Evolutionary conservation across 2,888 invertebrate species (phyloP), one percentile per base, ranked within the genome.

Genomic region (Sturmia bella): DNA sequence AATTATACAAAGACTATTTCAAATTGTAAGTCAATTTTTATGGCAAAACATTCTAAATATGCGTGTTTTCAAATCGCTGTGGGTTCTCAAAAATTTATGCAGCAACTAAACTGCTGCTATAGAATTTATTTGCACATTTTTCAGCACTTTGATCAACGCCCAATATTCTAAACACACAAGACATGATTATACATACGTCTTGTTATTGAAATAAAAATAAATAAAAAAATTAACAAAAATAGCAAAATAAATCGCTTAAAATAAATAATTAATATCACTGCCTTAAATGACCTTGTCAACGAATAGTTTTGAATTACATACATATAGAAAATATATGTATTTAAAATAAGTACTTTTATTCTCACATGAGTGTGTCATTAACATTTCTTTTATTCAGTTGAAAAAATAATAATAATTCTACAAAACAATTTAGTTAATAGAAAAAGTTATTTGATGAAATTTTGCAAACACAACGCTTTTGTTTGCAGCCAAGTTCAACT

Each of bases 281-380:
- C 27, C 50, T 41, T 39, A 57, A 50, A 66, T 59, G 75, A 75
- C 75, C 75, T 75, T 59, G 41, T 66, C 66, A 24, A 9, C 57
- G 19, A 57, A 24, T 66, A 39, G 9, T 57, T 48, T 74, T 27
- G n/a, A 69, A 56, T 56, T 19, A 57, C 15, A 27, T 11, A 56
- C 15, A n/a, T n/a, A 17, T 0, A 45, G 15, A n/a, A 43, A 43
- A n/a, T n/a, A n/a, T n/a, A n/a, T n/a, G n/a, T n/a, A n/a, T n/a
- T n/a, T n/a, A 39, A 54, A 48, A n/a, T 37, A 59, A 45, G 43
- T 56, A 45, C 0, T 50, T 50, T 64, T 11, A 39, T 37, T 39
- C 19, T 69, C 56, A 24, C 41, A 43, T n/a, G 37, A 57, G 45
- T 32, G 17, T 37, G 39, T 41, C 61, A 52, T 61, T 56, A 32